Evolutionary conservation across 2,797 vertebrate species (phyloP), one percentile per base, ranked within the genome.

Genomic region (Coregonus ussuriensis): DNA sequence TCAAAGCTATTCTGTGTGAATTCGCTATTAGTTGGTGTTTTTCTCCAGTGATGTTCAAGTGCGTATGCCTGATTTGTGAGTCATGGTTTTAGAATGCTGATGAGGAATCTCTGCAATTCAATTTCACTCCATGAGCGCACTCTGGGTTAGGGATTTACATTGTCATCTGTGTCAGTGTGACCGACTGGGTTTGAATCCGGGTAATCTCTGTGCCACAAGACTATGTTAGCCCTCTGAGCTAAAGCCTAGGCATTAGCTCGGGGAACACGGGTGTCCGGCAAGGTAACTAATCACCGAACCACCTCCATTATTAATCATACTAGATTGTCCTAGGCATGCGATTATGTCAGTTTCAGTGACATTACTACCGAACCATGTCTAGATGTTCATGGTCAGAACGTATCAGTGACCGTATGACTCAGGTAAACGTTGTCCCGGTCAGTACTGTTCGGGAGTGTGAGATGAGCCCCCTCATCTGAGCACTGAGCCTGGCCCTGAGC

Each of bases 391-490:
- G 73, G 25, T 31, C 31, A 53, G 37, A 25, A 25, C 66, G 29
- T 15, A 4, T 29, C 41, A 18, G 41, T 13, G 25, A 6, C 21
- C 59, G 13, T 33, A 52, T 14, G 35, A 14, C 16, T 53, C 52
- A 70, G 68, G 41, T 74, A 68, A 63, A 74, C 52, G 70, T 76
- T 72, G 63, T 71, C 53, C 75, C 9, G 53, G 53, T 47, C 41
- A 84, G 52, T 83, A 82, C 85, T 88, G 77, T 83, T 72, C 62
- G 76, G 63, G 74, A 81, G 89, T 77, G 71, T 18, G 72, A 59
- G 69, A 25, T 25, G 47, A 53, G 70, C 11, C 66, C 5, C 71
- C 65, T 31, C 72, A 11, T 62, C n/a, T 62, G 6, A 74, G 77
- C 47, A 21, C n/a, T 62, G 6, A 74, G 77, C 47, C 14, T 18